Evolutionary conservation across 2,888 invertebrate genomes (phyloP), one percentile per base, ranked within the genome.

Genomic region (Diarsia rubi): DNA sequence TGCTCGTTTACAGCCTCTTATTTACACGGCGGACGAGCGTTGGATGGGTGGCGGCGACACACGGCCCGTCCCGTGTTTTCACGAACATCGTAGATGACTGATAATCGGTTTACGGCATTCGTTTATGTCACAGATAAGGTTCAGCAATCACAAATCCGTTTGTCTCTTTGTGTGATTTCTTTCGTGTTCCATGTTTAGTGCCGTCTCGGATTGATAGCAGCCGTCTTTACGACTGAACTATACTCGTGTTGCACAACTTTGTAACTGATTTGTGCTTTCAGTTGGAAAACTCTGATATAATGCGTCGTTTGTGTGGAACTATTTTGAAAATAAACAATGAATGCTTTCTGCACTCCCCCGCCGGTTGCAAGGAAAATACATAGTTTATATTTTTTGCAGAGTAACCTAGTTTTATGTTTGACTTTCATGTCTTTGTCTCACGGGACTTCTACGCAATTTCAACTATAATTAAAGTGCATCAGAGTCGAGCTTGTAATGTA

Each of bases 81-180:
- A 76, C 69, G 73, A 88, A 81, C 74, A 68, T 71, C 74, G 69
- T 72, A 78, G 83, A 81, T 83, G 87, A 75, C 86, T 83, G 81
- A 88, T 88, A 87, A 87, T 88, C 86, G 87, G 83, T 87, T 88
- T 87, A 87, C 74, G 80, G 73, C 79, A 82, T 85, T 84, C 86
- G 71, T 88, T 88, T 87, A 87, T 88, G 83, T 76, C 79, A 65
- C 79, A 75, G 88, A 87, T 87, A 87, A 81, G 83, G 77, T 79
- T 86, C 73, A 73, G 66, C 68, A 81, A 85, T 87, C 79, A 78
- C 83, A 67, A 74, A 88, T 83, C 75, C 75, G 75, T 79, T 87
- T 72, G 74, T 71, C 67, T 78, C 69, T 78, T 78, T 73, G 81
- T 75, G 69, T 63, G 73, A 82, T 85, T 81, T 83, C 73, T 85